These are phyloP conservation scores for Scleropages formosus DNA, from an alignment of 2,797 vertebrate genomes.

Conservation along the genomic window DNA sequence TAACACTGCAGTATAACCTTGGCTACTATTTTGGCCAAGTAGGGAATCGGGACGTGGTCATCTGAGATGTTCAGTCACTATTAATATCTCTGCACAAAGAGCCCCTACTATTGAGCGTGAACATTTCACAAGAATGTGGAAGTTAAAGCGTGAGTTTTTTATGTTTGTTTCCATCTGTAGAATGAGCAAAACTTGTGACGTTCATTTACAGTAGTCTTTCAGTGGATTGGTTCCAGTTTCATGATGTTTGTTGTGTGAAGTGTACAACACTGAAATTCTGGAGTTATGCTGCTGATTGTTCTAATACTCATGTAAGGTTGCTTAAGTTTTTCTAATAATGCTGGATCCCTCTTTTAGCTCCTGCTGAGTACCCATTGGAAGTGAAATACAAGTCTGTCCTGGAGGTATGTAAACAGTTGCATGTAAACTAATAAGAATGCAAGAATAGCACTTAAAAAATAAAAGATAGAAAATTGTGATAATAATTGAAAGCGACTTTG, in stretches of 20 bases:
- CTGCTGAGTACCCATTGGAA: conserved; percentile 48
- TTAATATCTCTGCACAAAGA: conserved; percentile 42
- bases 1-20: conserved; percentile 42
- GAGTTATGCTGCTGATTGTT: neutral
- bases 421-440: conserved; percentile 14
- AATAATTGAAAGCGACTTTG: too few species aligned
- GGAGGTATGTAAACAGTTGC: conserved; percentile 50
- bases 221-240: neutral
- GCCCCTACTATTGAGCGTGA: conserved; percentile 14
- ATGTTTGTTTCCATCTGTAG: neutral
- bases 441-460: conserved; percentile 27
- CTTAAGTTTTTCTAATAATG: conserved; percentile 15
- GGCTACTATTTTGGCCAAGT: neutral
- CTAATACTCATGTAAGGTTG: neutral
- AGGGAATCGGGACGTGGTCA: conserved; percentile 25
- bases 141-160: conserved; percentile 66
- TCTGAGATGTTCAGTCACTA: conserved; percentile 23
- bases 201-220: neutral
- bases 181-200: neutral
- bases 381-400: conserved; percentile 53
- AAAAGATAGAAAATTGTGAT: neutral
- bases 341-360: conserved; percentile 46
- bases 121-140: conserved; percentile 55
- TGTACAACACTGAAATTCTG: neutral
- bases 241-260: neutral